Evolutionary conservation across 1,140 invertebrate species (phyloP), one percentile per base, ranked within the genome.

Genomic region (Plutomurus gul): DNA sequence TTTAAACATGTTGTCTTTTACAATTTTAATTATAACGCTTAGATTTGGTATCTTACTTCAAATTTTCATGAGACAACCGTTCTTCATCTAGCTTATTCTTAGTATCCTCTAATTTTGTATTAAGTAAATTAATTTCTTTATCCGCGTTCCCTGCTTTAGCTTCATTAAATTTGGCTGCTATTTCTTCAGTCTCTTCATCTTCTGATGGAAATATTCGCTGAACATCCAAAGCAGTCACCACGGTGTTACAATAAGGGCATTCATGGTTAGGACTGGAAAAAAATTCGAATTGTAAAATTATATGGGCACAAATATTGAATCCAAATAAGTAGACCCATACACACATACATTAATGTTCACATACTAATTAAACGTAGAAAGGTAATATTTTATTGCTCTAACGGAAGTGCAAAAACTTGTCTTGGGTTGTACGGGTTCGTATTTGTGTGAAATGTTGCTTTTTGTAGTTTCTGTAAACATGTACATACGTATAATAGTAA

Each of bases 161-260:
- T 77, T 75, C 79, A 39, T 74, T 77, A 70, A 77, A 74, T 37
- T 76, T 75, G 27, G 76, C 75, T 73, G 79, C 76, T 16, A 82
- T 65, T 75, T 82, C 82, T 51, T 78, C 82, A 47, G 79, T 76
- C 46, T 82, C 82, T 65, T 82, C 82, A 76, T 82, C 82, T 74
- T 75, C 82, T n/a, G 56, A 77, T 16, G 74, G 76, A 73, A 82
- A 82, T 46, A 82, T 80, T 43, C 78, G 71, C 70, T 78, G 82
- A 76, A 71, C 43, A 43, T 81, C 82, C 18, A 74, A 74, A 27
- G 73, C 71, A 13, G 40, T 77, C 18, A 82, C 47, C 13, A 70
- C 56, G 20, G 47, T 40, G 27, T 60, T 80, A 51, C 82, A 82
- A 22, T 80, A 78, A n/a, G 82, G 82, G 37, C 82, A 82, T 65